These are phyloP conservation scores for Chymomyza caudatula DNA, from an alignment of 2,888 invertebrate species.

Conservation along the genomic window DNA sequence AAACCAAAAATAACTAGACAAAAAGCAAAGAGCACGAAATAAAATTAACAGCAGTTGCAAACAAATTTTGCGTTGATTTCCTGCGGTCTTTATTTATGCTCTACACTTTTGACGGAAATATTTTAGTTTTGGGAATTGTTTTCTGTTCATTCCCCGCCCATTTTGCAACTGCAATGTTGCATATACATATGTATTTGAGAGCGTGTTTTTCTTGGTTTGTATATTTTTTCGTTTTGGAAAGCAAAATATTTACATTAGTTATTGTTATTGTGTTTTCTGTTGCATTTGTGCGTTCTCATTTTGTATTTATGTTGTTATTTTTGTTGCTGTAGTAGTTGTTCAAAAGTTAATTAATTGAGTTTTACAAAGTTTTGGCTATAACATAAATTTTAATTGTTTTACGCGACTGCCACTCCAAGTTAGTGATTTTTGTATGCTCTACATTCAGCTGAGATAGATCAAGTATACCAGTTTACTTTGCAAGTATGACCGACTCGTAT, in stretches of 20 bases:
- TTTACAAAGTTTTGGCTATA: constrained; percentile 64
- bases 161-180: constrained; percentile 6
- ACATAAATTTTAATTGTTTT: constrained; percentile 67
- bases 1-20: neutral
- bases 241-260: constrained; percentile 55
- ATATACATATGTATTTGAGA: constrained; percentile 3
- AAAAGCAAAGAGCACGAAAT: constrained; percentile 1
- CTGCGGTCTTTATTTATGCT: constrained; percentile 46
- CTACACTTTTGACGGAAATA: constrained; percentile 35
- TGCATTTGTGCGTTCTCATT: constrained; percentile 28
- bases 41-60: constrained; percentile 7
- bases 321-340: constrained; percentile 27
- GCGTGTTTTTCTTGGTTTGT: constrained; percentile 20
- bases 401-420: neutral
- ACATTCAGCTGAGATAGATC: neutral
- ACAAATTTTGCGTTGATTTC: constrained; percentile 57
- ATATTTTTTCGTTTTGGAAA: constrained; percentile 30
- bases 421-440: constrained; percentile 1
- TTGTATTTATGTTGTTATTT: constrained; percentile 35
- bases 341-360: constrained; percentile 75
- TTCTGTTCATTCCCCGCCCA: constrained; percentile 9
- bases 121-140: constrained; percentile 52
- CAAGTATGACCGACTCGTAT: no score
- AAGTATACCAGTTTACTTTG: neutral
- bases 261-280: constrained; percentile 36